A percentile compares a stretch with the other conserved stretches of the same genome.
These are phyloP conservation scores for Bovichtus diacanthus DNA, from an alignment of 2,797 vertebrate species.

Conservation along the genomic window DNA sequence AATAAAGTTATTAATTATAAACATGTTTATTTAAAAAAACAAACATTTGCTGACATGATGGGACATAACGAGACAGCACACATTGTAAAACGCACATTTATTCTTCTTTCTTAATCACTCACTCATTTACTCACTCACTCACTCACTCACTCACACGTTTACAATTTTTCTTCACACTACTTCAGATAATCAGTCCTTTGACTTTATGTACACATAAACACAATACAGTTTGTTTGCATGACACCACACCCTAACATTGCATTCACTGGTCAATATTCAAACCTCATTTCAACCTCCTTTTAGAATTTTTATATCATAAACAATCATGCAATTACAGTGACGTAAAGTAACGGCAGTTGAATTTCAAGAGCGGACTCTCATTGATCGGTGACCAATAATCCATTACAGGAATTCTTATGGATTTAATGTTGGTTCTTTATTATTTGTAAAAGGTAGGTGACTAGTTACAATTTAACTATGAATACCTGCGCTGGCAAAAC, in stretches of 20 bases:
- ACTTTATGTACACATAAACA: conserved; percentile 60
- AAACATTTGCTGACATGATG: conserved; percentile 43
- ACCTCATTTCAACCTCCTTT: conserved; percentile 20
- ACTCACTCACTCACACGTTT: conserved; percentile 12
- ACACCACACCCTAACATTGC: conserved; percentile 28
- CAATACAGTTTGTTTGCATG: conserved; percentile 23
- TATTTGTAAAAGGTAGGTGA: conserved; percentile 32
- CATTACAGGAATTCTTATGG: conserved; percentile 5
- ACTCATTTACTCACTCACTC: conserved; percentile 9
- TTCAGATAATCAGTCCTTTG: conserved; percentile 38
- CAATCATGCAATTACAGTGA: conserved; percentile 34
- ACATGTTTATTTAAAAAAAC: conserved; percentile 71
- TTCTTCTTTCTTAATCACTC: conserved; percentile 25
- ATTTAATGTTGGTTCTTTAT: not conserved
- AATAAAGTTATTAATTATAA: conserved; percentile 3
- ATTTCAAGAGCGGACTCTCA: not conserved
- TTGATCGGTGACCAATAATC: conserved; percentile 42
- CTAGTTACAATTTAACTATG: conserved; percentile 25
- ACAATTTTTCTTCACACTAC: conserved; percentile 19
- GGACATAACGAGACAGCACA: conserved; percentile 44
- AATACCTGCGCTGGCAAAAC: conserved; percentile 6
- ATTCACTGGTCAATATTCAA: conserved; percentile 2
- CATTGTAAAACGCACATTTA: conserved; percentile 43
- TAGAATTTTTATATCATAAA: not conserved
- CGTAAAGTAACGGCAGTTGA: not conserved